Evolutionary conservation across 2,797 vertebrate species (phyloP).

Genomic region (Platyrinchus mystaceus): DNA sequence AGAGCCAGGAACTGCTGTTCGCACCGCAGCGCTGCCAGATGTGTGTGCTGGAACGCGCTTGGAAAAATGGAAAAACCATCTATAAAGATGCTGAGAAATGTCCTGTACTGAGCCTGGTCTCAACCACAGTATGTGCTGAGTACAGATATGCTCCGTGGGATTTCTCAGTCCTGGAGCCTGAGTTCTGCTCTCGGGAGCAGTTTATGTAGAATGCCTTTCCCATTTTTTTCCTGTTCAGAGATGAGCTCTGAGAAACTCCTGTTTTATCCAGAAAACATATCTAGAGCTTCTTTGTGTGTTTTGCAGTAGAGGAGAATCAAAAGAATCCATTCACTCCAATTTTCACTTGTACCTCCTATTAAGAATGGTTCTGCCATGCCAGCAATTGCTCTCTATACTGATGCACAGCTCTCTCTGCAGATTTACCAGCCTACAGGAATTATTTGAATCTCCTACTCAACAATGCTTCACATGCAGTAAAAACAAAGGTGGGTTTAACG

Average conservation of each 20-base stretch:
- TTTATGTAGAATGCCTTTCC: constrained; percentile 7
- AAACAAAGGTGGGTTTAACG: not conserved
- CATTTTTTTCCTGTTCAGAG: constrained; percentile 46
- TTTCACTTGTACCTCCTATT: constrained; percentile 7
- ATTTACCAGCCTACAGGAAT: not conserved
- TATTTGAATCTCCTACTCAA: not conserved
- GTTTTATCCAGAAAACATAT: constrained; percentile 3
- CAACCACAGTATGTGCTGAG: constrained; percentile 46
- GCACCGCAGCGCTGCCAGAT: constrained; percentile 54
- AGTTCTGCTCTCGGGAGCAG: constrained; percentile 20
- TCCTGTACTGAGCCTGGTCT: constrained; percentile 56
- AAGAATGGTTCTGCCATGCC: not conserved
- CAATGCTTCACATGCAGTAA: not conserved
- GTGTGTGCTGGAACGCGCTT: constrained; percentile 37
- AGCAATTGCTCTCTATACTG: not conserved
- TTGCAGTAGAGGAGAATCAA: constrained; percentile 43
- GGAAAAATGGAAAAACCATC: constrained; percentile 64
- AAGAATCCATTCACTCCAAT: constrained; percentile 23
- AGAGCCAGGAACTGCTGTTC: constrained; percentile 62
- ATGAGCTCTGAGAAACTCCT: constrained; percentile 30
- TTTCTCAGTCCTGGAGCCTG: constrained; percentile 35
- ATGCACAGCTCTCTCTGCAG: not conserved
- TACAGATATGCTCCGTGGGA: not conserved
- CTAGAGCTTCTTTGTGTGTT: not conserved
- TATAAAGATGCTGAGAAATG: constrained; percentile 59